A percentile compares a stretch with the other conserved stretches of the same genome.
These are phyloP conservation scores for Enteromius anoplus DNA, from an alignment of 2,797 vertebrate genomes.

Conservation along the genomic window DNA sequence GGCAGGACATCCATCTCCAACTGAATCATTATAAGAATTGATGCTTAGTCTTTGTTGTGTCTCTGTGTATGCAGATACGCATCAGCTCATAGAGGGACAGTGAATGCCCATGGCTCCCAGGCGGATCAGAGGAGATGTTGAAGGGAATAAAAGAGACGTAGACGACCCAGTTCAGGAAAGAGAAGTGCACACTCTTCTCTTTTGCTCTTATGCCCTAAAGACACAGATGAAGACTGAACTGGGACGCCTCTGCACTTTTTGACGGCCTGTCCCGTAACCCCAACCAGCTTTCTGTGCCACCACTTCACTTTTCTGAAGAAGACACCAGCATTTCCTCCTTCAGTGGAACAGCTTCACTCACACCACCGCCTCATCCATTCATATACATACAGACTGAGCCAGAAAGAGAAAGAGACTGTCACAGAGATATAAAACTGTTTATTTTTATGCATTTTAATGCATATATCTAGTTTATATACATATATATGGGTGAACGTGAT, in stretches of 20 bases:
- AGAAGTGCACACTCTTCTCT: constrained; percentile 36
- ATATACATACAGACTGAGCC: not conserved
- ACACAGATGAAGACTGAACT: constrained; percentile 27
- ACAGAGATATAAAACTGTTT: no score
- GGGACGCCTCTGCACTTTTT: not conserved
- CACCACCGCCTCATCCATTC: not conserved
- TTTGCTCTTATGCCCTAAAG: constrained; percentile 29
- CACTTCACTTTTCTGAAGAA: not conserved
- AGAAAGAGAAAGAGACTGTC: not conserved
- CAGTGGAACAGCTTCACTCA: not conserved
- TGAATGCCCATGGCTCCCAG: constrained; percentile 9
- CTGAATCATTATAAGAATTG: constrained; percentile 34
- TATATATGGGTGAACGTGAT: no score
- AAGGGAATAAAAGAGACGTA: constrained; percentile 20
- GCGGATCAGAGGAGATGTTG: constrained; percentile 26
- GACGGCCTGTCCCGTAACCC: constrained; percentile 8
- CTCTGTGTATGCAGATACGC: constrained; percentile 10
- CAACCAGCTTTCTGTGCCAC: constrained; percentile 25
- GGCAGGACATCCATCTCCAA: constrained; percentile 40
- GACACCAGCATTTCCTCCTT: not conserved
- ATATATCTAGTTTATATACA: not conserved
- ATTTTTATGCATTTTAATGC: not conserved
- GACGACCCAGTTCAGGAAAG: not conserved
- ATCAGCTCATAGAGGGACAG: not conserved
- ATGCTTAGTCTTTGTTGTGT: constrained; percentile 26